Base-by-base conservation (phyloP, 2,888 invertebrate species). In the Euplagia quadripunctaria region DNA sequence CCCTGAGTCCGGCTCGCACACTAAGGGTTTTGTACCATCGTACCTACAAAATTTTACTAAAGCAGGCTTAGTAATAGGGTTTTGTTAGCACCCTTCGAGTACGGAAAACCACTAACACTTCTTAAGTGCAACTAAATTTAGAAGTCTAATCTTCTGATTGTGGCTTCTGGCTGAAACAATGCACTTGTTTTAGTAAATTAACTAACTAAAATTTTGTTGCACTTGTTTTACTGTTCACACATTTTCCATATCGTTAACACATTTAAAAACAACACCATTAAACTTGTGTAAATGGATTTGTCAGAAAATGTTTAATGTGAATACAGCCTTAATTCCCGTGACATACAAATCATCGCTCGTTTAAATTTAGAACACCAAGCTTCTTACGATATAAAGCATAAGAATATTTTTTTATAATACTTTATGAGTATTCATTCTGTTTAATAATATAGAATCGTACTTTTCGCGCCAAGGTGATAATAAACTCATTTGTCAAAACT, bases 361-460 rank as follows among this genome's bases (percentile, higher is more conserved):
- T 66, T 66, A 51, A 66, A 51, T 66, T 66, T 49, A 66, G 66
- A 51, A 66, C 31, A 66, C 31, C 31, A 49, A 66, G 8, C 49
- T 66, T 17, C 66, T 31, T 66, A 46, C 17, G 64, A 64, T 17
- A 17, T 8, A 42, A n/a, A 64, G 20, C 49, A 66, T 46, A 31
- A 31, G 31, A 5, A 61, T 12, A 31, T 31, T 61, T 66, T 66
- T 66, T 65, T 20, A 5, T n/a, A 46, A 46, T 20, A 12, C 6
- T 49, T 17, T 46, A 4, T 49, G 14, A 9, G 49, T 49, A 46
- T 4, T n/a, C 11, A 31, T n/a, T 46, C 8, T 3, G 14, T 49
- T 49, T 7, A 66, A 31, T n/a, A 66, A 66, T 7, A n/a, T 16
- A 31, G 49, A 20, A 16, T 46, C 4, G 8, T 49, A 49, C 49